Percentiles rank a stretch among this genome's conserved stretches.
These are phyloP conservation scores for Camelus bactrianus DNA, from an alignment of 2,113 vertebrate genomes.

Conservation along the genomic window DNA sequence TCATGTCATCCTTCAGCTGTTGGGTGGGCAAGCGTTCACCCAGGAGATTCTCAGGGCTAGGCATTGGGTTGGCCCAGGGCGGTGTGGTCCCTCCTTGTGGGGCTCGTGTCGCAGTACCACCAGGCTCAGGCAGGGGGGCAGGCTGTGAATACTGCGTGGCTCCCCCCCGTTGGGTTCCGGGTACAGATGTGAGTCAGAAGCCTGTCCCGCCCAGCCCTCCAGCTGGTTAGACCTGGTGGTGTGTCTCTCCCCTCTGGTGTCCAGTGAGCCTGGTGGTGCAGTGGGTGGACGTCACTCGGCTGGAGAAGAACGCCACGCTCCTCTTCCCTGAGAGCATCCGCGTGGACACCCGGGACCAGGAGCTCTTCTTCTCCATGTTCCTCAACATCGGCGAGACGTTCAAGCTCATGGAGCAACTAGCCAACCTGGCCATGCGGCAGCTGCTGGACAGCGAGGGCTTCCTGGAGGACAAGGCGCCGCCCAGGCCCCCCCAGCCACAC, in stretches of 20 bases:
- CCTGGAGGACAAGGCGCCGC: conserved; percentile 91
- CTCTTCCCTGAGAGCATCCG: conserved; percentile 97
- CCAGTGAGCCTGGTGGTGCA: conserved; percentile 96
- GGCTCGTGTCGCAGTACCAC: accelerated
- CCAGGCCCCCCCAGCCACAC: conserved; percentile 92
- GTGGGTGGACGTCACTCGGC: conserved; percentile 96
- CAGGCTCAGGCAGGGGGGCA: background rate
- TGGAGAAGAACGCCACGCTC: conserved; percentile 97
- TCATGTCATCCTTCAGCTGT: background rate
- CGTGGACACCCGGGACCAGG: conserved; percentile 93
- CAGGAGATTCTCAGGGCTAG: background rate
- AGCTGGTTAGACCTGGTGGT: background rate
- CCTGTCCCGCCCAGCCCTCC: background rate
- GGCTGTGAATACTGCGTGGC: background rate
- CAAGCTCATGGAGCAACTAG: conserved; percentile 98
- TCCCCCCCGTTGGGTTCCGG: background rate
- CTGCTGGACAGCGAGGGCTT: conserved; percentile 95
- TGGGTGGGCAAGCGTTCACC: background rate
- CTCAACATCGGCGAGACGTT: conserved; percentile 97
- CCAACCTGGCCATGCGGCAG: conserved; percentile 97
- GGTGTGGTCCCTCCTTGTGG: accelerated
- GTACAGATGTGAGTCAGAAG: accelerated
- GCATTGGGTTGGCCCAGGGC: background rate
- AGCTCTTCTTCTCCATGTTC: conserved; percentile 99
- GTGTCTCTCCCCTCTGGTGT: background rate